Evolutionary conservation across 1,140 invertebrate genomes (phyloP), one percentile per base, ranked within the genome.

Genomic region (Panagrolaimus sp.): DNA sequence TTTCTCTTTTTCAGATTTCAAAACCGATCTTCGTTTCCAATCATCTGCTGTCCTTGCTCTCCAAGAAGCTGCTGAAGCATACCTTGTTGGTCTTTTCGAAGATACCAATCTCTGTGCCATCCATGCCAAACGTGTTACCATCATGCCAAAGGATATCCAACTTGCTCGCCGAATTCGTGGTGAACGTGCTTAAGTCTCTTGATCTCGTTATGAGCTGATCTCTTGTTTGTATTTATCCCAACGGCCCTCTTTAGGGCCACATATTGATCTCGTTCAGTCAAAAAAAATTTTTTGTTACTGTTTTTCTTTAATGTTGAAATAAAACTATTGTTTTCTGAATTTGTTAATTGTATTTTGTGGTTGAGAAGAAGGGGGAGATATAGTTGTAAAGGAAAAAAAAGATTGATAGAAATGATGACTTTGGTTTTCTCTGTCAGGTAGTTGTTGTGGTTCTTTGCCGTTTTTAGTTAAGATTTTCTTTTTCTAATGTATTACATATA

Each of bases 91-190:
- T 77, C 87, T 94, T 14, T 94, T 83, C 87, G 92, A 94, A 88
- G 91, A 93, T 84, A 93, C 91, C 70, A 93, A 94, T 85, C 87
- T 93, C 87, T 93, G 91, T 85, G 91, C 91, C 72, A 94, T 94
- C 84, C 92, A 94, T 81, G 92, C 92, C 71, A 94, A 93, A 84
- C 89, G 92, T 81, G 92, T 95, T 32, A 94, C 92, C 73, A 94
- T 95, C 82, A 94, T 94, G 92, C 91, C 92, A 65, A 94, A 94
- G 86, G 92, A 94, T 82, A 94, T 94, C 78, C 92, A 94, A 84
- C 85, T 92, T 12, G 52, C 52, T 14, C 52, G 52, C 5, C 52
- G 52, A 4, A 58, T 58, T 28, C 52, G 52, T 58, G 52, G 52
- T 58, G 52, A 58, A 58, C 52, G 52, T 28, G 52, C 52, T 58